These are phyloP conservation scores for Pandemis corylana DNA, from an alignment of 2,888 invertebrate genomes.

Conservation along the genomic window DNA sequence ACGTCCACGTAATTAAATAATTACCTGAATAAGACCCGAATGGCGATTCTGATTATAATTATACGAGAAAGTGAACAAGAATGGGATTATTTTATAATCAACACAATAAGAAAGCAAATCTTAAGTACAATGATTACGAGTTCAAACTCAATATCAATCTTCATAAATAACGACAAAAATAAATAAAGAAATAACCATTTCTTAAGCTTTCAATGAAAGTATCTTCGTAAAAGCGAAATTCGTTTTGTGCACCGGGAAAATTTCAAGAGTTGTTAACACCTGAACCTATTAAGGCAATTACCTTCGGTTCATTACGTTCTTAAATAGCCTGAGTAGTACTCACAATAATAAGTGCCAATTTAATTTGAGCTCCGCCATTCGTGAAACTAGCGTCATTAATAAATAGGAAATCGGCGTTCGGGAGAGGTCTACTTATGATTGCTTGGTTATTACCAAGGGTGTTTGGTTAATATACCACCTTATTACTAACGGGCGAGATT, in stretches of 20 bases:
- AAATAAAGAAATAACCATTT: not conserved
- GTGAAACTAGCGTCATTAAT: constrained; percentile 40
- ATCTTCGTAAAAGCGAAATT: constrained; percentile 20
- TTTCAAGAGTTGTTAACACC: constrained; percentile 64
- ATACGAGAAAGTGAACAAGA: too few relatives aligned
- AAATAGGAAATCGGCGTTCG: constrained; percentile 13
- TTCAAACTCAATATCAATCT: too few relatives aligned
- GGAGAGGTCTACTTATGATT: constrained; percentile 44
- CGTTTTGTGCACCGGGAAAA: constrained; percentile 49
- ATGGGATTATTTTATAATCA: too few relatives aligned
- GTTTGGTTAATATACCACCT: constrained; percentile 53
- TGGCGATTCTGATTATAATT: too few relatives aligned
- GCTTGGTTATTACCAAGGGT: constrained; percentile 49
- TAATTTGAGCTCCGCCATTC: constrained; percentile 45
- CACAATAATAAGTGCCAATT: constrained; percentile 50
- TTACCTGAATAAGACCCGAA: too few relatives aligned
- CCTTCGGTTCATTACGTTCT: constrained; percentile 61
- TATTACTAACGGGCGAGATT: constrained; percentile 51
- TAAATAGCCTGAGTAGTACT: constrained; percentile 60
- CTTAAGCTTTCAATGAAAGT: constrained; percentile 1
- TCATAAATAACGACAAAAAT: not conserved
- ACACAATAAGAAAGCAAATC: too few relatives aligned
- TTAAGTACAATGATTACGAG: too few relatives aligned
- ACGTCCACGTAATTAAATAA: too few relatives aligned
- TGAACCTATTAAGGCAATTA: constrained; percentile 65